Evolutionary conservation across 30 jellyfish, hydroid and myxozoan species (phyloP).

Genomic region (Pelagia noctiluca): DNA sequence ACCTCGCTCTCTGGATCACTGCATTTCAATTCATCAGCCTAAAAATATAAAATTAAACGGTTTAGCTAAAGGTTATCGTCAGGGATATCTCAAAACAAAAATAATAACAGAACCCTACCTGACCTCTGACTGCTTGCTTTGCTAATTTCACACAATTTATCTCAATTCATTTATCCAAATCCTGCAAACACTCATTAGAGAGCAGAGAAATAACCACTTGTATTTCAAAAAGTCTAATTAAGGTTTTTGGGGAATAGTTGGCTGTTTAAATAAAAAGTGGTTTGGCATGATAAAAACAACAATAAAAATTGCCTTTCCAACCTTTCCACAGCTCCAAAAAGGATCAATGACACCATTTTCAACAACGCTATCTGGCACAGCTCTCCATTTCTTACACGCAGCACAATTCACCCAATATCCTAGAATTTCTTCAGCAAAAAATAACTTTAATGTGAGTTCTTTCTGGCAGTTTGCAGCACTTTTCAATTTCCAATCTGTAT

Average conservation of each 20-base stretch:
- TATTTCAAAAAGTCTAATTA: no score
- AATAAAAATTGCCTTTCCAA: no score
- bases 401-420: slow-evolving; percentile 81
- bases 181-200: no score
- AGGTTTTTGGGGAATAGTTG: no score
- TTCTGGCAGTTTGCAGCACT: slow-evolving; percentile 81
- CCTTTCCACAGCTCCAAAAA: slow-evolving; percentile 48
- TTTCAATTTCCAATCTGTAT: slow-evolving; percentile 81
- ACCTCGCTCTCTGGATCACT: slow-evolving; percentile 41
- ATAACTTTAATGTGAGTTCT: slow-evolving; percentile 76
- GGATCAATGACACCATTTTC: slow-evolving; percentile 2
- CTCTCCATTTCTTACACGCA: slow-evolving; percentile 85
- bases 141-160: no score
- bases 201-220: no score
- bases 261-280: no score
- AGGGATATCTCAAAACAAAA: no score
- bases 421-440: slow-evolving; percentile 89
- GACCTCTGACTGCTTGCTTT: no score
- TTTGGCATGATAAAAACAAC: no score
- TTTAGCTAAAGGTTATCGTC: neutral
- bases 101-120: no score
- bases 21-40: slow-evolving; percentile 33
- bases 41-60: neutral
- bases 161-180: no score
- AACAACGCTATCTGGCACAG: slow-evolving; percentile 23